Conservation (phyloP, 2,888 invertebrate species). For the Caenorhabditis japonica region DNA sequence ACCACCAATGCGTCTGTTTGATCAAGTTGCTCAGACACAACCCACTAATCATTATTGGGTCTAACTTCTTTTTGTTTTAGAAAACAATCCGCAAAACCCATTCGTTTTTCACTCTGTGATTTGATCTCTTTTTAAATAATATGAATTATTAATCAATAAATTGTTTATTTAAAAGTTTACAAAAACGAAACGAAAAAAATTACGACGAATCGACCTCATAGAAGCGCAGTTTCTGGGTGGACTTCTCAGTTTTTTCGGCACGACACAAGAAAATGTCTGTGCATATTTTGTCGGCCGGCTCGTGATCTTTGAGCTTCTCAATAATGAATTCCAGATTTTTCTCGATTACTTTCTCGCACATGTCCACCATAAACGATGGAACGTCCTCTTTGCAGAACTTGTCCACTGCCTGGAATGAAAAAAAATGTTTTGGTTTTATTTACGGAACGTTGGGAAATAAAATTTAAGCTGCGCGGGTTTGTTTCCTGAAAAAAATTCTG, state of each 20-base stretch:
- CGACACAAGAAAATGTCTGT: slow-evolving; percentile 45
- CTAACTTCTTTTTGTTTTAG: slow-evolving; percentile 14
- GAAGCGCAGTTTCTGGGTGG: not conserved
- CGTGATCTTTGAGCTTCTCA: slow-evolving; percentile 51
- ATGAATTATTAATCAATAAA: not conserved
- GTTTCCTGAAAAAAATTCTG: not conserved
- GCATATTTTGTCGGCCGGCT: slow-evolving; percentile 48
- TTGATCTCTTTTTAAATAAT: slow-evolving; percentile 4
- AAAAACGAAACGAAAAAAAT: too few species aligned
- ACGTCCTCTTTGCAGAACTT: slow-evolving; percentile 53
- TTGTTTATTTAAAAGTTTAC: not conserved
- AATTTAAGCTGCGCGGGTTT: not conserved
- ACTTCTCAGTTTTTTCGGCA: not conserved
- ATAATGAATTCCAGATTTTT: slow-evolving; percentile 50
- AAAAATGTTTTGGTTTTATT: too few species aligned
- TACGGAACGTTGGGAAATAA: too few species aligned
- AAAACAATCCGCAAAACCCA: slow-evolving; percentile 4
- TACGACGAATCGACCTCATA: slow-evolving; percentile 5
- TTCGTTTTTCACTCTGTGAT: slow-evolving; percentile 13
- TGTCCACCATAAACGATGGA: slow-evolving; percentile 45
- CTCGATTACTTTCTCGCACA: slow-evolving; percentile 54
- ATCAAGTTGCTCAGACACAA: slow-evolving; percentile 57
- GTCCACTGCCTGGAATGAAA: slow-evolving; percentile 52
- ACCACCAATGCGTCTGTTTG: slow-evolving; percentile 63
- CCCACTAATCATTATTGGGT: slow-evolving; percentile 58